Conservation (phyloP, 2,888 invertebrate genomes). For the Liposcelis brunnea region DNA sequence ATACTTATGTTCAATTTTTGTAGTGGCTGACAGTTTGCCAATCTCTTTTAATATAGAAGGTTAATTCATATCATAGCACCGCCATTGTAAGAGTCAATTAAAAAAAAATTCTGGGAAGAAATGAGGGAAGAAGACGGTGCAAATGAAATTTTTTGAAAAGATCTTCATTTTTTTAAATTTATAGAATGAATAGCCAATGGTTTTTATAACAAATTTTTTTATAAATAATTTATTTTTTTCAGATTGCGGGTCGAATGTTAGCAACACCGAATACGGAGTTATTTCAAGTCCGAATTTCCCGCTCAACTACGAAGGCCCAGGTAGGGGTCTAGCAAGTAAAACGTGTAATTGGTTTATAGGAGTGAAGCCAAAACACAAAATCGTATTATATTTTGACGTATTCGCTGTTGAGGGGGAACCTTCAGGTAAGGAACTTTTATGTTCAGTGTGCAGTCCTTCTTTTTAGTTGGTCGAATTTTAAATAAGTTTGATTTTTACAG, state of each 20-base stretch:
- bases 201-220: too few species aligned
- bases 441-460: too few species aligned
- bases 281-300: slow-evolving; percentile 86
- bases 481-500: slow-evolving; percentile 28
- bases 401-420: slow-evolving; percentile 92
- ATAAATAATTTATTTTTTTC: slow-evolving; percentile 17
- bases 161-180: too few species aligned
- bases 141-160: too few species aligned
- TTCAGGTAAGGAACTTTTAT: slow-evolving; percentile 37
- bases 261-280: slow-evolving; percentile 61
- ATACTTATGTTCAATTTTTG: too few species aligned
- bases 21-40: too few species aligned
- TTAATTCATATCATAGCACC: too few species aligned
- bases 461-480: neutral
- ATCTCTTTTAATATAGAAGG: too few species aligned
- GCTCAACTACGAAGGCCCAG: slow-evolving; percentile 70
- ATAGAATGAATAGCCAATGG: too few species aligned
- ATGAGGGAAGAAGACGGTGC: too few species aligned
- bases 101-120: too few species aligned
- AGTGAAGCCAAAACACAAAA: slow-evolving; percentile 66
- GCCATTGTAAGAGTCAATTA: too few species aligned
- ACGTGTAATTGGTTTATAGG: slow-evolving; percentile 95
- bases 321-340: slow-evolving; percentile 60
- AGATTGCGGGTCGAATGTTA: slow-evolving; percentile 87
- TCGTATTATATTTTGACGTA: slow-evolving; percentile 78